These are phyloP conservation scores for Tapirus terrestris DNA, from an alignment of 2,113 vertebrate species.

Conservation along the genomic window DNA sequence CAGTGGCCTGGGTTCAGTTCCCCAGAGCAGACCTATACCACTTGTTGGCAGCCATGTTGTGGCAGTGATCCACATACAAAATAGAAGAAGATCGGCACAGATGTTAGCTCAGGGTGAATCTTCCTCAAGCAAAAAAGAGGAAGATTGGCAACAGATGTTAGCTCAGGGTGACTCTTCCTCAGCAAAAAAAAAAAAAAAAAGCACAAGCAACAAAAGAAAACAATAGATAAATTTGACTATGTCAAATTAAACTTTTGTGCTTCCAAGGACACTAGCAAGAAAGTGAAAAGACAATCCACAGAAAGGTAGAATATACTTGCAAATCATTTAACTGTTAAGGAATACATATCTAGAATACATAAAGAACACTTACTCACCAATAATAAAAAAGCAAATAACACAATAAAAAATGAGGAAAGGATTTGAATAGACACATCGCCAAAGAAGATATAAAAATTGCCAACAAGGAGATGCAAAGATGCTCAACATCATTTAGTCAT, in stretches of 20 bases:
- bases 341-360: neutral
- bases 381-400: conserved; percentile 16
- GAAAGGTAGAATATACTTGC: neutral
- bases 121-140: neutral
- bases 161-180: too few species aligned
- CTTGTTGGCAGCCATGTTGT: too few species aligned
- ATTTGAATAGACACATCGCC: neutral
- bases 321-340: neutral
- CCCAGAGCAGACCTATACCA: too few species aligned
- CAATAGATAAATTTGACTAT: neutral
- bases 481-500: conserved; percentile 19
- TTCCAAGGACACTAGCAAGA: conserved; percentile 1
- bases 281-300: neutral
- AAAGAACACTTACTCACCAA: neutral
- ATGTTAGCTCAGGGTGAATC: too few species aligned
- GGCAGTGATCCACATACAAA: too few species aligned
- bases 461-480: neutral
- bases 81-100: too few species aligned
- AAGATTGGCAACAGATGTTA: too few species aligned
- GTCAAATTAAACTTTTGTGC: neutral
- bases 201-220: neutral
- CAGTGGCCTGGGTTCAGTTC: too few species aligned
- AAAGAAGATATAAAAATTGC: conserved; percentile 10
- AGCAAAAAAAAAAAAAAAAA: neutral
- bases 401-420: neutral